Evolutionary conservation across 2,888 invertebrate genomes (phyloP).

Genomic region (Cosmorhoe ocellata): DNA sequence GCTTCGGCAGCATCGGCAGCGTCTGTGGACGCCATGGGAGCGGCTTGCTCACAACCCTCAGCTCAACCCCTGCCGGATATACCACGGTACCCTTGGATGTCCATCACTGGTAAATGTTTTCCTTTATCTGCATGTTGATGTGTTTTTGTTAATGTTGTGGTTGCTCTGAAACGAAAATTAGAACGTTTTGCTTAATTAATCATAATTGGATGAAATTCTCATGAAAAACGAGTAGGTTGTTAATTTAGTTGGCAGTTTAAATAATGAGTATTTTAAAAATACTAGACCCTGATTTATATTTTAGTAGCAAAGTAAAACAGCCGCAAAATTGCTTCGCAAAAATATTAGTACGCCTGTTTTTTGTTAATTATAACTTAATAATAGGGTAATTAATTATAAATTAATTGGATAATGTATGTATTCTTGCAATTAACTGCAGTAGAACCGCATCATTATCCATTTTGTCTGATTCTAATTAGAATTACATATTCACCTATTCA

Average conservation of each 20-base stretch:
- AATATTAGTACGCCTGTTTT: not conserved
- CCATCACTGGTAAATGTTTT: constrained; percentile 93
- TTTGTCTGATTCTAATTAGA: constrained; percentile 42
- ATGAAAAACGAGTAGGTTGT: no score
- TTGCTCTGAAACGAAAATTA: constrained; percentile 38
- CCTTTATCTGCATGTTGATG: constrained; percentile 62
- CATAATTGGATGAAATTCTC: not conserved
- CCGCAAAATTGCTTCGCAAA: no score
- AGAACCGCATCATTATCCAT: not conserved
- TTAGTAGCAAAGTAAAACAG: no score
- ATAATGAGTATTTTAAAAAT: no score
- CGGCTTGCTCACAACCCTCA: constrained; percentile 88
- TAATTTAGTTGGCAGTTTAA: no score
- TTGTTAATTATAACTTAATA: not conserved
- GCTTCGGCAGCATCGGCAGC: constrained; percentile 89
- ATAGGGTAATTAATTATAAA: not conserved
- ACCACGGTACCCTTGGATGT: constrained; percentile 98
- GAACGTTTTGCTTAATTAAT: not conserved
- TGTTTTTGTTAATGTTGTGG: constrained; percentile 22
- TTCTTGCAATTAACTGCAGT: not conserved
- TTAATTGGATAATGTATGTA: not conserved
- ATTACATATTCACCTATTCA: constrained; percentile 33
- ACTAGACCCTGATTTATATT: not conserved
- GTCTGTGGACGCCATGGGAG: constrained; percentile 91
- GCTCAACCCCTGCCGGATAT: constrained; percentile 95